Base-by-base conservation (phyloP, 2,113 vertebrate genomes). In the Hiodon tergisus region DNA sequence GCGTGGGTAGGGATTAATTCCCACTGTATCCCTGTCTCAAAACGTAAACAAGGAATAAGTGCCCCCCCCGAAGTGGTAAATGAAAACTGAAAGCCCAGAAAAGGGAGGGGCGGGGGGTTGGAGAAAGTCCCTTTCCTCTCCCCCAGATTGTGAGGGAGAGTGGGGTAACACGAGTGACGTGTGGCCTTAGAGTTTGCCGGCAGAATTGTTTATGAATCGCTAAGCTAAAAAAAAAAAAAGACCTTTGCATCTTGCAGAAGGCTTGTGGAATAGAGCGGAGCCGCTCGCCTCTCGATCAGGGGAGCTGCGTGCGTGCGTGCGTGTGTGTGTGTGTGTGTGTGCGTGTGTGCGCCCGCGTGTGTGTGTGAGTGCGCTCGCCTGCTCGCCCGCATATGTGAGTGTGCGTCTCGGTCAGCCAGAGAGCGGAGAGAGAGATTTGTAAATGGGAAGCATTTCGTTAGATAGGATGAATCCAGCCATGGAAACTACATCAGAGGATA, bases 401-500 rank as follows among this genome's bases (percentile, higher is more conserved):
- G 77, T 10, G 69, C 69, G 54, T 67, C 61, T 73, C 51, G 47
- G 71, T 76, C 67, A 0, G 7, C 76, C 53, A 58, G 73, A 80
- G 79, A 16, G 68, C n/a, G 58, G 65, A 78, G 71, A 76, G 77
- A 78, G 70, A 72, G 63, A 67, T 88, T 88, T 89, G 85, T 82
- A 89, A 85, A 87, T 91, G 85, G 84, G 89, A 85, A 81, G 88
- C 89, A 93, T 95, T 96, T 94, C 95, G 90, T 91, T 94, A 90
- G 88, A 93, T 93, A 87, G 91, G 91, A 93, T 93, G 91, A 93
- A 95, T 91, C 89, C 93, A 92, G 89, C 93, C 92, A 97, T 98
- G 95, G 95, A 96, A 94, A 95, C 94, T 92, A 87, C 91, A 88
- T 90, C 93, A 78, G 94, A 94, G 84, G 94, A 95, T 89, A 94